Base-by-base conservation (phyloP, 2,888 invertebrate species). In the Cartodere bifasciata region DNA sequence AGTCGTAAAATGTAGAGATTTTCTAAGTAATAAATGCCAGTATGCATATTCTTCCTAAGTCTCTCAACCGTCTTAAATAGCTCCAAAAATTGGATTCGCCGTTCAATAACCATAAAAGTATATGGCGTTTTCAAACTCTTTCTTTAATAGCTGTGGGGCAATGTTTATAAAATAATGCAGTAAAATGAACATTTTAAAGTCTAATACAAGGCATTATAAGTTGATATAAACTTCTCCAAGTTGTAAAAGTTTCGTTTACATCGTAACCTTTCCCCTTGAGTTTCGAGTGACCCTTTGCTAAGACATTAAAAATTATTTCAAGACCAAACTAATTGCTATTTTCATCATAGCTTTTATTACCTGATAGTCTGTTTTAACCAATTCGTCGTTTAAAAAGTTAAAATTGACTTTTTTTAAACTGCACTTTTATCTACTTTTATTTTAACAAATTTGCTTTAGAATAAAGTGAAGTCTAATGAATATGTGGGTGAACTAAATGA, bases 41-140 rank as follows among this genome's bases (percentile, higher is more conserved):
- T 50, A 43, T 55, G 52, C 56, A 56, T 57, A 57, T 57, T 57
- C 48, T 49, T 39, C 46, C 42, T 44, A 43, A 42, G 45, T 44
- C 47, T 40, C 44, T 40, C 39, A 49, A 54, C 55, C 53, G 50
- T 55, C 56, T 58, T 57, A 56, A 59, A 58, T 57, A 56, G 57
- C 56, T 55, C 56, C 58, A 58, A 58, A 58, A 59, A 59, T 59
- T 58, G 59, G 59, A 59, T 59, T 57, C 50, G 55, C 53, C 53
- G 56, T 58, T 58, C 59, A 58, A 59, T 59, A 58, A 57, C 59
- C 57, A 58, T 58, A 59, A 58, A 59, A 59, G 54, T 57, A 58
- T 58, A 59, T 52, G 52, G 53, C 56, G 41, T 55, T 56, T 55
- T 47, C 52, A 53, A 58, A 56, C 55, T 57, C 54, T 56, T 55